Percentiles rank a stretch among this genome's conserved stretches.
These are phyloP conservation scores for Brachyistius frenatus DNA, from an alignment of 2,113 vertebrate species.

Conservation along the genomic window DNA sequence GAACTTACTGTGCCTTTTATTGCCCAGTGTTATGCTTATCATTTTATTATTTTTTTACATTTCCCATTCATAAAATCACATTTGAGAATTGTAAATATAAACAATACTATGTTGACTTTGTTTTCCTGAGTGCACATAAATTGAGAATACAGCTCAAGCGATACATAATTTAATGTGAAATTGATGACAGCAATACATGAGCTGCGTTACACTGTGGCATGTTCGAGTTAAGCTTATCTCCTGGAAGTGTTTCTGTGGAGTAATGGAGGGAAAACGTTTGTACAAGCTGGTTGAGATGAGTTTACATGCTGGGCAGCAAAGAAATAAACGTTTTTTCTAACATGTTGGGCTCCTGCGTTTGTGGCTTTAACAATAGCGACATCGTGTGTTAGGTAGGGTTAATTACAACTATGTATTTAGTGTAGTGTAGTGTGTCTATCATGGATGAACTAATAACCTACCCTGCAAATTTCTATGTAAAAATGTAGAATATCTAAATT, in stretches of 20 bases:
- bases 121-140: constrained; percentile 73
- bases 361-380: constrained; percentile 45
- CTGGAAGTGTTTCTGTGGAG: constrained; percentile 45
- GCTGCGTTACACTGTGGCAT: constrained; percentile 61
- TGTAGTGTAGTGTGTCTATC: not conserved
- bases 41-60: constrained; percentile 46
- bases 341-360: constrained; percentile 44
- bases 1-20: constrained; percentile 68
- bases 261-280: constrained; percentile 26
- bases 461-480: not conserved
- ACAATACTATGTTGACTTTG: constrained; percentile 64
- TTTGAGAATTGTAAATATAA: constrained; percentile 76
- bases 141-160: constrained; percentile 71
- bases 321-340: constrained; percentile 77
- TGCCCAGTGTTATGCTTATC: constrained; percentile 61
- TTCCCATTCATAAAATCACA: constrained; percentile 53
- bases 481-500: not conserved
- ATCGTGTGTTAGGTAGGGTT: constrained; percentile 41
- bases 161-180: constrained; percentile 79
- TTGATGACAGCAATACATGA: constrained; percentile 50
- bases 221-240: constrained; percentile 36
- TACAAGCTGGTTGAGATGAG: constrained; percentile 56
- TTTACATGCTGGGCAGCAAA: constrained; percentile 73
- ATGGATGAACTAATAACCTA: not conserved
- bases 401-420: constrained; percentile 22